Conservation (phyloP, 1,140 invertebrate genomes). For the Glossosoma conforme region DNA sequence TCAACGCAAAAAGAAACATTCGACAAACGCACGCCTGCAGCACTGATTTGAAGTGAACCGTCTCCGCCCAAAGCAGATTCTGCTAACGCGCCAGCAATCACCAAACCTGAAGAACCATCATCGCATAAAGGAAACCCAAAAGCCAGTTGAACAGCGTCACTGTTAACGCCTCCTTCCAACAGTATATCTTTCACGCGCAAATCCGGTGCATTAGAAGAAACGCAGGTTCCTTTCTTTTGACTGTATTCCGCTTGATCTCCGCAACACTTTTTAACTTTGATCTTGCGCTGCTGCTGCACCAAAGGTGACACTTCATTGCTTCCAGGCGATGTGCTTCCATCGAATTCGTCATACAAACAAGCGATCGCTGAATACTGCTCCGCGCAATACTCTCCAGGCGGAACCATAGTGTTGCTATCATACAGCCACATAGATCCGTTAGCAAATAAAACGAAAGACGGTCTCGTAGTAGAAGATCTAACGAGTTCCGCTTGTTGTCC, state of each 20-base stretch:
- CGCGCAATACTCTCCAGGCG: conserved; percentile 53
- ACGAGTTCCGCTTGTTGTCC: conserved; percentile 33
- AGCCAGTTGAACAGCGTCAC: conserved; percentile 16
- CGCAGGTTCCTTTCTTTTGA: conserved; percentile 46
- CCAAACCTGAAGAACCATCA: conserved; percentile 25
- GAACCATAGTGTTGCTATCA: conserved; percentile 36
- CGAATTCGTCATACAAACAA: conserved; percentile 46
- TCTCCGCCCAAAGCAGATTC: conserved; percentile 46
- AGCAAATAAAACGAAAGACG: conserved; percentile 47
- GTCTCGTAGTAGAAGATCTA: conserved; percentile 37
- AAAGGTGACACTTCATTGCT: conserved; percentile 40
- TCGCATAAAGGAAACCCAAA: conserved; percentile 20
- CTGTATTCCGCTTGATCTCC: conserved; percentile 54
- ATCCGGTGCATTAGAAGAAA: conserved; percentile 42
- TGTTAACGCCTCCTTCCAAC: background rate
- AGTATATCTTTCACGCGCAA: conserved; percentile 30
- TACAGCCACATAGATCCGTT: conserved; percentile 53
- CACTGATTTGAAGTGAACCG: conserved; percentile 42
- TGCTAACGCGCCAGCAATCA: conserved; percentile 37
- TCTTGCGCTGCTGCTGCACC: conserved; percentile 28
- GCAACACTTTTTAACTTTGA: conserved; percentile 54
- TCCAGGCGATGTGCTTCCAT: conserved; percentile 32
- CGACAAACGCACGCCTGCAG: conserved; percentile 39
- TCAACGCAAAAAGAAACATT: conserved; percentile 60
- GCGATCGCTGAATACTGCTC: conserved; percentile 54